Base-by-base conservation (phyloP, 1,140 invertebrate species). In the Tachypleus tridentatus region DNA sequence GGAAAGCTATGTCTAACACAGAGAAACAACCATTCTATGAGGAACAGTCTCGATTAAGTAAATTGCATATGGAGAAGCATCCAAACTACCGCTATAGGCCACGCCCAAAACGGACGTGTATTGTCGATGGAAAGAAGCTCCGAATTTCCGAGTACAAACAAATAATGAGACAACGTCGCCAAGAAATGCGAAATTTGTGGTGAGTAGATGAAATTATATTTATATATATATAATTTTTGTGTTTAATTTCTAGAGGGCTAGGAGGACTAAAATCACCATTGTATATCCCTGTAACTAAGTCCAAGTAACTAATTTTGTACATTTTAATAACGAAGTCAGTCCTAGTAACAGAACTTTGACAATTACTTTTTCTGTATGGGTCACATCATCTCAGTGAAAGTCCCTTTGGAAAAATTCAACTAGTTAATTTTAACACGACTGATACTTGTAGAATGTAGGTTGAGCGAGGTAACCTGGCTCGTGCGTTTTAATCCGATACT, bases 11-110 rank as follows among this genome's bases (percentile, higher is more conserved):
- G 82, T 76, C 77, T 8, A 82, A 82, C 70, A 72, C 76, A 11
- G 82, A 84, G 65, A 83, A 83, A 69, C 81, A 83, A 64, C 82
- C 83, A n/a, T 84, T 76, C 70, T 83, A 83, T 72, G 82, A 84
- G 68, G 82, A 83, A 69, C 82, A 83, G 71, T 82, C 82, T n/a
- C 75, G 82, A 49, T 73, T 83, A 10, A 82, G 80, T 65, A 82
- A 82, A 71, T 71, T 80, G 51, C 82, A 83, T 72, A 83, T 83
- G 82, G 82, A 84, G 70, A 81, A 81, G 64, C 82, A 83, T 73
- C 82, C 82, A 10, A 82, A 83, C 68, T 83, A 83, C 68, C 73
- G 82, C 65, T 74, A 74, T 60, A 49, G 73, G 64, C 82, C 82
- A 7, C 72, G 82, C 51, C 82, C 82, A 3, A 83, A 83, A 69